A percentile compares a stretch with the other conserved stretches of the same genome.
These are phyloP conservation scores for Corythucha ciliata DNA, from an alignment of 2,888 invertebrate species.

Conservation along the genomic window DNA sequence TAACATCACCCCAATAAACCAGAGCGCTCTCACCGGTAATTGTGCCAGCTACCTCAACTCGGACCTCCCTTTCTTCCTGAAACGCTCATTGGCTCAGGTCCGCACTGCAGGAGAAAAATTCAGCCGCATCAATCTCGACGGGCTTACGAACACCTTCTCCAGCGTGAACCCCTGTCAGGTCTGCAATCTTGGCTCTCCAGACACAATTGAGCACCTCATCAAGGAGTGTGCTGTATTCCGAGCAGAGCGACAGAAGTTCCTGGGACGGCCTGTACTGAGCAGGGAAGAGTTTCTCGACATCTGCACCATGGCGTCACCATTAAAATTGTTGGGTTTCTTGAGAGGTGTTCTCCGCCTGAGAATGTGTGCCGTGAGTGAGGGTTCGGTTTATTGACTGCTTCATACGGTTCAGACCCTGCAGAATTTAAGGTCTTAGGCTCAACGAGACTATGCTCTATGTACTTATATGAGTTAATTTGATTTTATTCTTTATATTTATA, in stretches of 20 bases:
- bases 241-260: conserved; percentile 1
- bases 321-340: neutral
- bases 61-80: neutral
- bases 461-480: too few relatives aligned
- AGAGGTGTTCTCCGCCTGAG: neutral
- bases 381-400: too few relatives aligned
- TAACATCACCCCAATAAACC: neutral
- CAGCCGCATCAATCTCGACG: neutral
- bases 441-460: too few relatives aligned
- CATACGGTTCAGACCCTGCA: too few relatives aligned
- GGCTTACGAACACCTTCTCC: neutral
- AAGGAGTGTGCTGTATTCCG: conserved; percentile 2
- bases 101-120: conserved; percentile 2
- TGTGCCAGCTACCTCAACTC: neutral
- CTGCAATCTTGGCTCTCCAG: conserved; percentile 6
- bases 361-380: too few relatives aligned
- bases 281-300: neutral
- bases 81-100: neutral
- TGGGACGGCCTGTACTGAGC: neutral
- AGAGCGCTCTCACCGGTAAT: neutral
- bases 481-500: too few relatives aligned
- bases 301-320: neutral
- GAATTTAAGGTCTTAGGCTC: too few relatives aligned
- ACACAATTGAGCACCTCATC: neutral
- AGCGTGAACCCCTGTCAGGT: neutral